Base-by-base conservation (phyloP, 2,797 vertebrate species). In the Clarias platycephalus region DNA sequence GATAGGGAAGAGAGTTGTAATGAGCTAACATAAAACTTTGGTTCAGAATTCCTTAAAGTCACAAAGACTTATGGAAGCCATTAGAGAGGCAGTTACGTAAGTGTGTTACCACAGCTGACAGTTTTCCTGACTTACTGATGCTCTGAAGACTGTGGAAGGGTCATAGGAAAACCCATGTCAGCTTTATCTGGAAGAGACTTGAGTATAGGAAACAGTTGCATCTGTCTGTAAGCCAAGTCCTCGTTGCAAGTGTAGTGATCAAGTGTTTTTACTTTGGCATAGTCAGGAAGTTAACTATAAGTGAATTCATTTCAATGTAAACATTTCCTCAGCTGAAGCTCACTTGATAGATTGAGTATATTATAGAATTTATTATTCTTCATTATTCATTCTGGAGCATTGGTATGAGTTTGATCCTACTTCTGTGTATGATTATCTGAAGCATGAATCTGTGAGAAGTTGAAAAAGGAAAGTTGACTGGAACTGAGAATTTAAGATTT, bases 161-260 rank as follows among this genome's bases (percentile, higher is more conserved):
- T 83, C 75, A 84, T 79, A 82, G 71, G 60, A 81, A 49, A 55
- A 84, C 87, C 67, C 60, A 57, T 86, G 77, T 86, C 40, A 66
- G 70, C 84, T 83, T 28, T 68, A 71, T 79, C 68, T 77, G 40
- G 80, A 81, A 26, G n/a, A 79, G 62, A 20, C 34, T 85, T 85
- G 37, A 83, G 77, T 62, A 81, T 62, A 74, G 77, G 75, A 89
- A 84, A 86, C 34, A 37, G 40, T 66, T 80, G 78, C 68, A 67
- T 74, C 80, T 84, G 80, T 71, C 64, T 62, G 20, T 40, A 55
- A 34, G 74, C 40, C 74, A 82, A 26, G 28, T 82, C 55, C 26
- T 64, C 16, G 49, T 15, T 80, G 53, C n/a, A 60, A 60, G 76
- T 78, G 80, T 68, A 68, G 37, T 24, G 24, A 67, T 68, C 34